Conservation (phyloP, 2,797 vertebrate species). For the Lutjanus argentimaculatus region DNA sequence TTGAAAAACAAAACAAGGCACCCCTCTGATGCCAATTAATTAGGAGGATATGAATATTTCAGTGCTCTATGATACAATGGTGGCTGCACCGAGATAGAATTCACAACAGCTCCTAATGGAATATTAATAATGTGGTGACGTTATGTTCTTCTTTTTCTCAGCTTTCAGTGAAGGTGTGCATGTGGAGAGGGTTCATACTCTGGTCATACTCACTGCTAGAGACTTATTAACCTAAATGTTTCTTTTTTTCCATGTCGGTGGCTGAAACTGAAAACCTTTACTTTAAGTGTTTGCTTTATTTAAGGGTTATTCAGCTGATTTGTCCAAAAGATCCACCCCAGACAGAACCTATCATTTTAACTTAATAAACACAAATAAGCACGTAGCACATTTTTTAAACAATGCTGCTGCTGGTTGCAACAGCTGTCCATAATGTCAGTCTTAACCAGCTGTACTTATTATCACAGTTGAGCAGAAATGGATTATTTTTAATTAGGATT, state of each 20-base stretch:
- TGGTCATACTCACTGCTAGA: constrained; percentile 53
- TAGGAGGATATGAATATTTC: constrained; percentile 88
- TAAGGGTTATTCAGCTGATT: neutral
- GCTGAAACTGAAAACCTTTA: constrained; percentile 16
- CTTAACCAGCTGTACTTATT: neutral
- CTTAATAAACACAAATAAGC: constrained; percentile 41
- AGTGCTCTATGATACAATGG: constrained; percentile 84
- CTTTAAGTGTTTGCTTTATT: neutral
- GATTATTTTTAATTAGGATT: too few relatives aligned
- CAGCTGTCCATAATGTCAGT: neutral
- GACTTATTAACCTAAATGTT: neutral
- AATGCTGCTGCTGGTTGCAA: constrained; percentile 10
- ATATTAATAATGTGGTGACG: constrained; percentile 85
- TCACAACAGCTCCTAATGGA: constrained; percentile 83
- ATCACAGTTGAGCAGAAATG: too few relatives aligned
- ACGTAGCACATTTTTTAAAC: constrained; percentile 27
- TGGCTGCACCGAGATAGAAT: constrained; percentile 83
- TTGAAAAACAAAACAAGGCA: constrained; percentile 79
- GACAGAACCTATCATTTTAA: constrained; percentile 40
- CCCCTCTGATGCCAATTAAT: constrained; percentile 86
- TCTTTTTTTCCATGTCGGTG: neutral
- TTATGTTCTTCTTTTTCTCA: constrained; percentile 74
- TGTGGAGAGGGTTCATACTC: constrained; percentile 63
- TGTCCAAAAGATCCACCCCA: neutral
- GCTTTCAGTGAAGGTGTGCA: constrained; percentile 73